Evolutionary conservation across 1,140 invertebrate genomes (phyloP).

Genomic region (Palaemon carinicauda): DNA sequence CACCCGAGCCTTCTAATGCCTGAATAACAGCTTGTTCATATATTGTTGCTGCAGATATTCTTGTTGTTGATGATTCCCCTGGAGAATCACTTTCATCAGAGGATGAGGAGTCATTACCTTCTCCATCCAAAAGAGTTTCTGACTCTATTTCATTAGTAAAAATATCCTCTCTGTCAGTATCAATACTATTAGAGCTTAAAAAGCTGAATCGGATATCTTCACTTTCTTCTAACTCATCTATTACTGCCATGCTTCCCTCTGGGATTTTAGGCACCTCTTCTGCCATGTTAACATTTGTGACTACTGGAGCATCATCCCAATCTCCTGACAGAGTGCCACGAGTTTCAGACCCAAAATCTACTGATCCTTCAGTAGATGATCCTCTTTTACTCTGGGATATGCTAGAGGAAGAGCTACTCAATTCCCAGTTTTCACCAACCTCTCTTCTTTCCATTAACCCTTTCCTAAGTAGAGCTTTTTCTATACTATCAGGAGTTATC

Average conservation of each 20-base stretch:
- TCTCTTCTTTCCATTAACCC: background rate
- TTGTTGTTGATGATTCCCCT: slow-evolving; percentile 31
- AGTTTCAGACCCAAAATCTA: slow-evolving; percentile 56
- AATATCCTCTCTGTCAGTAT: slow-evolving; percentile 48
- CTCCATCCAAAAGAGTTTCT: slow-evolving; percentile 1
- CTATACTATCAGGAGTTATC: background rate
- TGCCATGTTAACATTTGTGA: background rate
- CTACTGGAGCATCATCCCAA: slow-evolving; percentile 42
- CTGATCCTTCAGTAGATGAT: slow-evolving; percentile 54
- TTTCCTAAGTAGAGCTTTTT: background rate
- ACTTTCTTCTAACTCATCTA: background rate
- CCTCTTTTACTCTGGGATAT: slow-evolving; percentile 12
- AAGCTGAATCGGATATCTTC: slow-evolving; percentile 32
- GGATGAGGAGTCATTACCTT: slow-evolving; percentile 30
- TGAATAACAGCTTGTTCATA: slow-evolving; percentile 58
- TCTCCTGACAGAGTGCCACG: slow-evolving; percentile 46
- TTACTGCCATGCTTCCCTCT: background rate
- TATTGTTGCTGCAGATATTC: slow-evolving; percentile 55
- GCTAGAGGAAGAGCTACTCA: slow-evolving; percentile 37
- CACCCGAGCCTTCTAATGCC: slow-evolving; percentile 29
- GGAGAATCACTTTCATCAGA: slow-evolving; percentile 42
- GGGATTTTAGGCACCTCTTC: background rate
- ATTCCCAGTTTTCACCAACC: slow-evolving; percentile 7
- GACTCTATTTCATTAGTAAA: slow-evolving; percentile 32
- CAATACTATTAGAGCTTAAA: slow-evolving; percentile 47